Conservation (phyloP, 2,797 vertebrate species). For the Tapera naevia region DNA sequence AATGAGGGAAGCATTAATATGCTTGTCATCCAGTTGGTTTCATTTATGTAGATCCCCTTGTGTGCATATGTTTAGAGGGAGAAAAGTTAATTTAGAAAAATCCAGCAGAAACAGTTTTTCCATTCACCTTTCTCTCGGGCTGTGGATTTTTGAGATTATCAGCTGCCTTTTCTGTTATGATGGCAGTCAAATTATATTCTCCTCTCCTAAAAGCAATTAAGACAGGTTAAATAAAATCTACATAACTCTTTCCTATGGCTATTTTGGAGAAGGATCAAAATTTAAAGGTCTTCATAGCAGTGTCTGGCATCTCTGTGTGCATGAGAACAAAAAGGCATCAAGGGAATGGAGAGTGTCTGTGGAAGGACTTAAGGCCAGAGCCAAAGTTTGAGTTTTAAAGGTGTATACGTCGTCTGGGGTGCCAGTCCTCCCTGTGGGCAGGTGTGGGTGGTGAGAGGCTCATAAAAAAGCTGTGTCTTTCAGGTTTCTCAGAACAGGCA, state of each 20-base stretch:
- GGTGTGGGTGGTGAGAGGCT: background rate
- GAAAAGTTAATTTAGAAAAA: background rate
- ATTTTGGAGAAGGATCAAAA: background rate
- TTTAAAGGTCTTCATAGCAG: background rate
- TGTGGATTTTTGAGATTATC: background rate
- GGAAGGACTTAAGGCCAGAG: background rate
- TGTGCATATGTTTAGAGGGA: background rate
- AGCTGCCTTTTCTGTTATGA: background rate
- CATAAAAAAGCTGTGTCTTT: background rate
- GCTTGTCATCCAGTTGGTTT: background rate
- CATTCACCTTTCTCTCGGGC: background rate
- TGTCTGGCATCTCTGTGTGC: background rate
- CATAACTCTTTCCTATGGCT: background rate
- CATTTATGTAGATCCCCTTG: background rate
- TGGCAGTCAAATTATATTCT: background rate
- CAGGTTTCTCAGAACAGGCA: background rate
- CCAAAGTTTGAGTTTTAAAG: background rate
- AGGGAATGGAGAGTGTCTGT: background rate
- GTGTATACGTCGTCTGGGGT: accelerated
- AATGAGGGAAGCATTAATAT: background rate
- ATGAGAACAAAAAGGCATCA: background rate
- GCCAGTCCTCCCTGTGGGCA: background rate
- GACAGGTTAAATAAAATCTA: background rate
- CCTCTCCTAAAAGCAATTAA: background rate
- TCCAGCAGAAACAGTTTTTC: background rate